Evolutionary conservation across 2,888 invertebrate species (phyloP), one percentile per base, ranked within the genome.

Genomic region (Andrena praecox): DNA sequence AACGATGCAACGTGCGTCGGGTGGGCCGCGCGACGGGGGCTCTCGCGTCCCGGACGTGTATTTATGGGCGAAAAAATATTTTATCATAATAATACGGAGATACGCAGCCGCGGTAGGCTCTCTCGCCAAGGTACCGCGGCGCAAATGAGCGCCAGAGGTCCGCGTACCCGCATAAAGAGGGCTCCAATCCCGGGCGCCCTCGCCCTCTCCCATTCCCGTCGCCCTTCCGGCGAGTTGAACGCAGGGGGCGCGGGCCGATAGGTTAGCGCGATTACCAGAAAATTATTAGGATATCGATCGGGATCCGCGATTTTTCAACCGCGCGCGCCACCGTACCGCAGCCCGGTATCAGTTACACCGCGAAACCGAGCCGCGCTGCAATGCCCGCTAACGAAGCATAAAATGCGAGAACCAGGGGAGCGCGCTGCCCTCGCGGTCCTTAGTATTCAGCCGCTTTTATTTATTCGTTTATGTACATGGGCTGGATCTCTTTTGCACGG

Each of bases 41-140:
- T 92, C 89, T 86, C 84, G 80, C 78, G 73, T 87, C 88, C 84
- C 80, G 56, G 89, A 89, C 85, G 90, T 90, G 82, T 91, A 93
- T 93, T 92, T 93, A 93, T 90, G 91, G 84, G 84, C 85, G 88
- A 89, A 91, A 91, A 91, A 91, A 88, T 91, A 90, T 89, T 91
- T 91, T 91, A 91, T 92, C 91, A 90, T 92, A 92, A 92, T 91
- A 91, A 92, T 89, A 82, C 85, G 77, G 81, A 88, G 90, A 90
- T 90, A 90, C 87, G 89, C 85, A 82, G 89, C 77, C 85, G 73
- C 84, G 88, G 87, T 85, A 88, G 86, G 83, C 82, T 83, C 84
- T 69, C 78, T 60, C 59, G 66, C 68, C 84, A 85, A 70, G 80
- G 68, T 84, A 85, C 86, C 82, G 31, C 7, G 86, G 87, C 82